Evolutionary conservation across 2,113 vertebrate genomes (phyloP), one percentile per base, ranked within the genome.

Genomic region (Pandion haliaetus): DNA sequence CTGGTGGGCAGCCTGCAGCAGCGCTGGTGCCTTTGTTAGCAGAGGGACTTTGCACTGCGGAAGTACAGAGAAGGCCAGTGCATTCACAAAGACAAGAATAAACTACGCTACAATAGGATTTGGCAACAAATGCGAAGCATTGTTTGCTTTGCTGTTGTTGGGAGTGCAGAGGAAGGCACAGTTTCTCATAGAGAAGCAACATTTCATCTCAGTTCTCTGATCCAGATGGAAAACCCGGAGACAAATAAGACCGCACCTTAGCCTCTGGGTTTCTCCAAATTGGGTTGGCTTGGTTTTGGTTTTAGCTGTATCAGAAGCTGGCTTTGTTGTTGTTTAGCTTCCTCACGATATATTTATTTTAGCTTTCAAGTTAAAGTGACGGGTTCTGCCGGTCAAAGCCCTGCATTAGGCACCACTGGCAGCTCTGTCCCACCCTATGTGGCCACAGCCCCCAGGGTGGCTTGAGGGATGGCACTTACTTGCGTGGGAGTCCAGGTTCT

Each of bases 21-120:
- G 44, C 1, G 1, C n/a, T 38, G 54, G 15, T 82, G 54, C 17
- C 40, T 42, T 69, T 72, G 84, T 49, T 82, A 58, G 74, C 70
- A 61, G 55, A 78, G 31, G 26, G 82, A 88, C 55, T 72, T 84
- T 84, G 67, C n/a, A 14, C 49, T 90, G 81, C 45, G 49, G 73
- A 93, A 94, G 54, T 14, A 58, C 4, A 5, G 79, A 93, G 90
- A 78, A 93, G 45, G 63, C 59, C 79, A 82, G 32, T 84, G 77
- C 44, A 44, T 91, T 94, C 77, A 86, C 63, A 86, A 52, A 95
- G 72, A 93, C 93, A 88, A 92, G 63, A 95, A 90, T 82, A 97
- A 94, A 90, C 55, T 31, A 36, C 0, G 0, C 38, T 78, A 82
- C 77, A 93, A 74, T 63, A 84, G 72, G 80, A 84, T 82, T 61